Evolutionary conservation across 2,113 vertebrate species (phyloP).

Genomic region (Stercorarius parasiticus): DNA sequence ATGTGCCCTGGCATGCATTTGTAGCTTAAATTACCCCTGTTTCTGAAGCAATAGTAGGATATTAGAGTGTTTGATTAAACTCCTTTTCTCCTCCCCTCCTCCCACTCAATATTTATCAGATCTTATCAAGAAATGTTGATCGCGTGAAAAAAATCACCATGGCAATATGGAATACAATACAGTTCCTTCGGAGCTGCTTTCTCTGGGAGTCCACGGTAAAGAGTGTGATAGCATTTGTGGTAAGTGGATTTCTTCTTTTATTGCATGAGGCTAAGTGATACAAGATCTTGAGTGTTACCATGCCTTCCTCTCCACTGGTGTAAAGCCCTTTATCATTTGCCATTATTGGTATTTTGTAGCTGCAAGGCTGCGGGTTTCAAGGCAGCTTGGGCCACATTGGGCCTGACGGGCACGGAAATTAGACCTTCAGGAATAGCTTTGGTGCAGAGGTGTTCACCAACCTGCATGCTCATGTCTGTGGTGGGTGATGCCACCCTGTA

Average conservation of each 20-base stretch:
- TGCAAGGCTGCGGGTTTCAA: background rate
- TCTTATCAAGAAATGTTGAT: constrained; percentile 92
- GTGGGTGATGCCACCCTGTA: background rate
- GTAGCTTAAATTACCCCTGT: constrained; percentile 22
- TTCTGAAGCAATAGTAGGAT: constrained; percentile 46
- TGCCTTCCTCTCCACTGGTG: rapidly evolving
- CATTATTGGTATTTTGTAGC: background rate
- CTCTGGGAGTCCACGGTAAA: constrained; percentile 91
- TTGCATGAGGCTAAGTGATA: background rate
- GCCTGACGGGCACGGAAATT: background rate
- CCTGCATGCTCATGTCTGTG: rapidly evolving
- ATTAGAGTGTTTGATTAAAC: constrained; percentile 30
- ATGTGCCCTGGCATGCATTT: background rate
- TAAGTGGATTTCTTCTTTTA: constrained; percentile 76
- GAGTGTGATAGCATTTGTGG: constrained; percentile 91
- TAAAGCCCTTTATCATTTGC: background rate
- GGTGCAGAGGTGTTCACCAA: background rate
- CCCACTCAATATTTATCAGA: constrained; percentile 75
- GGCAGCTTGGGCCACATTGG: background rate
- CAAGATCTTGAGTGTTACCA: background rate
- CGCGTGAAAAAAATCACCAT: constrained; percentile 93
- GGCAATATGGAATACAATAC: constrained; percentile 90
- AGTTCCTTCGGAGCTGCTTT: constrained; percentile 97
- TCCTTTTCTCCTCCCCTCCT: constrained; percentile 37
- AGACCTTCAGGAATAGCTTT: background rate